phyloP scores from a whole-genome alignment of 2,113 vertebrate genomes.

The Laterallus jamaicensis region DNA sequence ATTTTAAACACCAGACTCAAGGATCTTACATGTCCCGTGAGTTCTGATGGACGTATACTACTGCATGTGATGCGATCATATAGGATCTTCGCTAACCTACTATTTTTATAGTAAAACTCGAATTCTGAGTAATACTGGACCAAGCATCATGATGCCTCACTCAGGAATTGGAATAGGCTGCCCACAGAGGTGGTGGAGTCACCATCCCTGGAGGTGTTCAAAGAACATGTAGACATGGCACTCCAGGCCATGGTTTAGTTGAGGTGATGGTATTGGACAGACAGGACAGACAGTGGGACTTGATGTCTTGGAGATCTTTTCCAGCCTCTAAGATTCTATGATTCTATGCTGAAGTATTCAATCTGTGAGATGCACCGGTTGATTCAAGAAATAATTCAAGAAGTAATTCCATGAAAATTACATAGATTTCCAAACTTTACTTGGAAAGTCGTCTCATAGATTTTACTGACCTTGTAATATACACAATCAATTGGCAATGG shows the following conservation, averaged over 20 bases:
- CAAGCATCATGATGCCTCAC: background rate
- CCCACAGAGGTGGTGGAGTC: too few relatives aligned
- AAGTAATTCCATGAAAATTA: background rate
- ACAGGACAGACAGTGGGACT: too few relatives aligned
- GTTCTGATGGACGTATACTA: background rate
- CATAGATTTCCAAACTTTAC: background rate
- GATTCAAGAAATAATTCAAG: background rate
- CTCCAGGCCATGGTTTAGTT: too few relatives aligned
- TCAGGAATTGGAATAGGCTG: too few relatives aligned
- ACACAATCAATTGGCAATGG: background rate
- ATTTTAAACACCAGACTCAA: background rate
- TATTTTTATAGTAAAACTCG: background rate
- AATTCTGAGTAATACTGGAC: background rate
- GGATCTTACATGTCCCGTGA: background rate
- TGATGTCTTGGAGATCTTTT: too few relatives aligned
- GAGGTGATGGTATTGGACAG: too few relatives aligned
- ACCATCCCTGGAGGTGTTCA: too few relatives aligned
- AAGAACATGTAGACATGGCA: too few relatives aligned
- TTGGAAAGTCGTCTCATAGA: background rate
- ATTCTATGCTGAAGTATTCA: background rate
- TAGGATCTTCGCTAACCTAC: background rate
- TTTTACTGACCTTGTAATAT: background rate
- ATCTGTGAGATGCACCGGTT: fast-evolving
- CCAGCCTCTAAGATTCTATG: too few relatives aligned
- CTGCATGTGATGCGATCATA: background rate